Percentiles rank a stretch among this genome's conserved stretches.
phyloP scores from a whole-genome alignment of 1,140 invertebrate genomes.

The Meloidogyne hapla region DNA sequence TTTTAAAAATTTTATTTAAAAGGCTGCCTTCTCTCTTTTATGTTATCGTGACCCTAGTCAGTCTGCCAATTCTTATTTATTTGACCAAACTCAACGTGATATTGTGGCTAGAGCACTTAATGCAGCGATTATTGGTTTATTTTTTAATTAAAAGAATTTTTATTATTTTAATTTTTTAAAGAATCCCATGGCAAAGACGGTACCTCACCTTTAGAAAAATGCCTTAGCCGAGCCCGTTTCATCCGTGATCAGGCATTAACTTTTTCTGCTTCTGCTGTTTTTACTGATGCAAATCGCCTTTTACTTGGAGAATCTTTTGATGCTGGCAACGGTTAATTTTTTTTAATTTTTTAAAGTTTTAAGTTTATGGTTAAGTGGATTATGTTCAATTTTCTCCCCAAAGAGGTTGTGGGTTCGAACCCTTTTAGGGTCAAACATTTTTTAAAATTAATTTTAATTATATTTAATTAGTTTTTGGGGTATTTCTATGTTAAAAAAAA shows the following conservation, averaged over 20 bases:
- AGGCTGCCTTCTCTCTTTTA: constrained; percentile 39
- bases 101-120: constrained; percentile 38
- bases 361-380: neutral
- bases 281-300: constrained; percentile 22
- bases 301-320: constrained; percentile 5
- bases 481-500: neutral
- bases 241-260: constrained; percentile 17
- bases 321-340: neutral
- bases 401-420: too few relatives aligned
- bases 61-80: constrained; percentile 28
- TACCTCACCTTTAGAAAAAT: constrained; percentile 26
- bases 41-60: constrained; percentile 30
- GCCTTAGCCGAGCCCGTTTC: neutral
- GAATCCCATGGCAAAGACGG: constrained; percentile 21
- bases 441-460: too few relatives aligned
- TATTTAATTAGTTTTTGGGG: neutral
- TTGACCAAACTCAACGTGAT: constrained; percentile 36
- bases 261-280: constrained; percentile 17
- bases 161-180: constrained; percentile 16
- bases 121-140: constrained; percentile 33
- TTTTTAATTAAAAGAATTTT: neutral
- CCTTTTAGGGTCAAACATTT: too few relatives aligned
- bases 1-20: constrained; percentile 29
- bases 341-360: neutral
- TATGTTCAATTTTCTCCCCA: neutral